These are phyloP conservation scores for Drosophila hydei DNA, from an alignment of 1,140 invertebrate species.

Conservation along the genomic window DNA sequence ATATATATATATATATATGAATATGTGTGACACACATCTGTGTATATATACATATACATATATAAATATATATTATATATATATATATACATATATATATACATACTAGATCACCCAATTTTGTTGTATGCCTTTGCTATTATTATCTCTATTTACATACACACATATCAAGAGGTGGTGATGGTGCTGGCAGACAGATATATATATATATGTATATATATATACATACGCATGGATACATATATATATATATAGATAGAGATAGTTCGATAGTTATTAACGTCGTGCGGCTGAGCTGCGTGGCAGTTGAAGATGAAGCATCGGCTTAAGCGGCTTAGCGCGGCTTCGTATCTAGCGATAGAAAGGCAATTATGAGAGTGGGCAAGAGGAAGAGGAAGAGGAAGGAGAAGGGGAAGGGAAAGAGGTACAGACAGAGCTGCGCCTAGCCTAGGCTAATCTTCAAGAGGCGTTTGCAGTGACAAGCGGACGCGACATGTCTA, in stretches of 20 bases:
- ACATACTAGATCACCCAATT: no score
- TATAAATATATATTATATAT: neutral
- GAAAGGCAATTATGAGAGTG: conserved; percentile 3
- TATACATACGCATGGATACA: neutral
- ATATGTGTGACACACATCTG: no score
- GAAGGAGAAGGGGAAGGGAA: no score
- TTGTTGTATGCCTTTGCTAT: neutral
- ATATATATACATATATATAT: no score
- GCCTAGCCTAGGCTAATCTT: no score
- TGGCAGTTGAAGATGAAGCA: neutral
- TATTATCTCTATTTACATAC: neutral
- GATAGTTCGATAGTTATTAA: no score
- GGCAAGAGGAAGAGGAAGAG: no score
- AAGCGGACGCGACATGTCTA: no score
- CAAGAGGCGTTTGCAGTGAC: no score
- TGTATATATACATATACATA: neutral
- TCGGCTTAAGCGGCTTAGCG: neutral
- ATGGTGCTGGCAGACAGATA: no score
- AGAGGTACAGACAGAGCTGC: no score
- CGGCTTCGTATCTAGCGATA: neutral
- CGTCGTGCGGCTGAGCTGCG: neutral
- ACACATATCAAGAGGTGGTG: no score
- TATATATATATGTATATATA: neutral
- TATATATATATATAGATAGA: neutral
- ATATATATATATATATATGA: neutral